Conservation (phyloP, 2,797 vertebrate species). For the Danio choprae region DNA sequence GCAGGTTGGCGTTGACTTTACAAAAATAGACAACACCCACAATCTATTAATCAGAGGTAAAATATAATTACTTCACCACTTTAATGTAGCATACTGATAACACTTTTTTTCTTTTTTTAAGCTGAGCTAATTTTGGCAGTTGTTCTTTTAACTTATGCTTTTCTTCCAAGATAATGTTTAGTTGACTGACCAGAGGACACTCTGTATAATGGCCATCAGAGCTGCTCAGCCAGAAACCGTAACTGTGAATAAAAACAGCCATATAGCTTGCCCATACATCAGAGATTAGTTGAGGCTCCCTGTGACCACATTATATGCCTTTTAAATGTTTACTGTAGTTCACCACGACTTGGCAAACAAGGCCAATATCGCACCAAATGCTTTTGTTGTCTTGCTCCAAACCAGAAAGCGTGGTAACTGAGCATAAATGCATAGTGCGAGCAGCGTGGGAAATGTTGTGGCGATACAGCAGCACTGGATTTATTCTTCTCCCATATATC, state of each 20-base stretch:
- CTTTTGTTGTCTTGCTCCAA: slow-evolving; percentile 67
- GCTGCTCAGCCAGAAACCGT: slow-evolving; percentile 76
- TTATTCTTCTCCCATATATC: slow-evolving; percentile 25
- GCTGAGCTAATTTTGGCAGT: slow-evolving; percentile 68
- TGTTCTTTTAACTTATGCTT: slow-evolving; percentile 73
- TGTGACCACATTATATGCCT: slow-evolving; percentile 74
- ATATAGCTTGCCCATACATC: slow-evolving; percentile 75
- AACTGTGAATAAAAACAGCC: slow-evolving; percentile 81
- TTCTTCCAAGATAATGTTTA: slow-evolving; percentile 71
- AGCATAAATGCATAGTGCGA: slow-evolving; percentile 53
- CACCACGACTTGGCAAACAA: slow-evolving; percentile 74
- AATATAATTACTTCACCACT: slow-evolving; percentile 70
- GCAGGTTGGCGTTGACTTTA: slow-evolving; percentile 65
- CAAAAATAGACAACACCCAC: slow-evolving; percentile 69
- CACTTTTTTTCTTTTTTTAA: slow-evolving; percentile 62
- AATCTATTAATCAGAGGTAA: slow-evolving; percentile 72
- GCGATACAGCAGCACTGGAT: slow-evolving; percentile 42
- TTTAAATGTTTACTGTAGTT: slow-evolving; percentile 82
- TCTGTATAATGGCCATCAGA: slow-evolving; percentile 68
- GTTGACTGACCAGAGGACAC: slow-evolving; percentile 76
- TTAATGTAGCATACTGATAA: slow-evolving; percentile 67
- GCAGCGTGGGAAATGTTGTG: slow-evolving; percentile 72
- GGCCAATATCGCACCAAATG: slow-evolving; percentile 66
- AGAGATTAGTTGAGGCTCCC: slow-evolving; percentile 79
- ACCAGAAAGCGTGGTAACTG: slow-evolving; percentile 65